These are phyloP conservation scores for Boloria selene DNA, from an alignment of 2,888 invertebrate genomes.

Conservation along the genomic window DNA sequence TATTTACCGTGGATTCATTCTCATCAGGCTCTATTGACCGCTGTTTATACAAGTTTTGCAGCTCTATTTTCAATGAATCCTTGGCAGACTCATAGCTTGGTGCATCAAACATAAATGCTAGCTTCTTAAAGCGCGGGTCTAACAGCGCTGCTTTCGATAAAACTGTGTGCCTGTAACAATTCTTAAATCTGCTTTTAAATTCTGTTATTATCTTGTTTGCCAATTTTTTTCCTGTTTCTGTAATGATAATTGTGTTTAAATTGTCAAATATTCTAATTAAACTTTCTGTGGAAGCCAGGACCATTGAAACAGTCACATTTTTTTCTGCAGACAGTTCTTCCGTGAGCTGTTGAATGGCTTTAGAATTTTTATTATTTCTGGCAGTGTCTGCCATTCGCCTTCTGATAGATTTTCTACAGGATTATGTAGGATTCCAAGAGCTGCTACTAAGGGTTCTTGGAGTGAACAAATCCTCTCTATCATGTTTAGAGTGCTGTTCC, in stretches of 20 bases:
- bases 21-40: conserved; percentile 33
- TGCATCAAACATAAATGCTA: conserved; percentile 41
- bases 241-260: conserved; percentile 32
- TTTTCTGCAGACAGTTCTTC: conserved; percentile 43
- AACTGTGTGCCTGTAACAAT: conserved; percentile 44
- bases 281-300: conserved; percentile 41
- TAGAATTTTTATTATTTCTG: conserved; percentile 45
- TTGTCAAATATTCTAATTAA: conserved; percentile 34
- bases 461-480: conserved; percentile 42
- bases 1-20: conserved; percentile 37
- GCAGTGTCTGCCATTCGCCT: conserved; percentile 43
- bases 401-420: conserved; percentile 42
- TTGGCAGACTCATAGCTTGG: conserved; percentile 24
- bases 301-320: conserved; percentile 42
- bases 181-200: conserved; percentile 44
- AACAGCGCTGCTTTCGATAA: conserved; percentile 41
- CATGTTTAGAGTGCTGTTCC: conserved; percentile 44
- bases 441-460: conserved; percentile 43
- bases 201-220: conserved; percentile 39
- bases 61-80: conserved; percentile 43
- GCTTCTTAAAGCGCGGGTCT: conserved; percentile 44
- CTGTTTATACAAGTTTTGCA: conserved; percentile 42
- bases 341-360: conserved; percentile 43
- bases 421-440: conserved; percentile 43
- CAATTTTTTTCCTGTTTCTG: conserved; percentile 29